A percentile compares a stretch with the other conserved stretches of the same genome.
Conservation (phyloP, 2,113 vertebrate species). For the Halcyon senegalensis region DNA sequence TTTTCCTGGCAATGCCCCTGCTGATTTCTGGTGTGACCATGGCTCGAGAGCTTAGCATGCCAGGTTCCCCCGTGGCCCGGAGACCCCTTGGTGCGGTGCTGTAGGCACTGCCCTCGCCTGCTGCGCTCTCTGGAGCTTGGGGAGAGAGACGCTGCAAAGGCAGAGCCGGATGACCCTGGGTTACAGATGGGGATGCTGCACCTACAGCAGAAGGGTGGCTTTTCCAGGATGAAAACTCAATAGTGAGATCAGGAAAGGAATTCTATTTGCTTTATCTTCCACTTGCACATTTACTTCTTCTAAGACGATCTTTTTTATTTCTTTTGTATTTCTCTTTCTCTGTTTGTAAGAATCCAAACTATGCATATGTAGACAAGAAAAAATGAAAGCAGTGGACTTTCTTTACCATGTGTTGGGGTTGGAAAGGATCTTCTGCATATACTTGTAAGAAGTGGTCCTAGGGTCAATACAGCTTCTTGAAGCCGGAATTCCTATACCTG, state of each 20-base stretch:
- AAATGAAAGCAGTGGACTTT: background rate
- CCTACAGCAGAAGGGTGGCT: background rate
- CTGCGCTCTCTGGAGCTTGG: background rate
- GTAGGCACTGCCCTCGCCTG: rapidly evolving
- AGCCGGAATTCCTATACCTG: background rate
- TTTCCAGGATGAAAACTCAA: background rate
- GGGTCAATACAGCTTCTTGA: background rate
- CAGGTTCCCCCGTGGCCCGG: background rate
- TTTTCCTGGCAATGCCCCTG: background rate
- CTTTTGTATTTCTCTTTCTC: background rate
- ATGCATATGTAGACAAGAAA: background rate
- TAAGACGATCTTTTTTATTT: background rate
- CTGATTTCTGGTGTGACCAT: background rate
- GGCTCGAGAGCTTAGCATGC: background rate
- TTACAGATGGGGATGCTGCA: background rate
- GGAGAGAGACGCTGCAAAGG: background rate
- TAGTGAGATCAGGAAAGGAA: background rate
- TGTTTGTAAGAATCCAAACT: background rate
- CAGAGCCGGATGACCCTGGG: background rate
- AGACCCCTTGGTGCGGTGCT: background rate
- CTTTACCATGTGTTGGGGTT: background rate
- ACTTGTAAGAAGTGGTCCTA: background rate
- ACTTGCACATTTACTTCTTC: background rate
- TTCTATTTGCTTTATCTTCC: background rate
- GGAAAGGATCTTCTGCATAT: background rate